These are phyloP conservation scores for Platichthys stellatus DNA, from an alignment of 2,113 vertebrate species.

Conservation along the genomic window DNA sequence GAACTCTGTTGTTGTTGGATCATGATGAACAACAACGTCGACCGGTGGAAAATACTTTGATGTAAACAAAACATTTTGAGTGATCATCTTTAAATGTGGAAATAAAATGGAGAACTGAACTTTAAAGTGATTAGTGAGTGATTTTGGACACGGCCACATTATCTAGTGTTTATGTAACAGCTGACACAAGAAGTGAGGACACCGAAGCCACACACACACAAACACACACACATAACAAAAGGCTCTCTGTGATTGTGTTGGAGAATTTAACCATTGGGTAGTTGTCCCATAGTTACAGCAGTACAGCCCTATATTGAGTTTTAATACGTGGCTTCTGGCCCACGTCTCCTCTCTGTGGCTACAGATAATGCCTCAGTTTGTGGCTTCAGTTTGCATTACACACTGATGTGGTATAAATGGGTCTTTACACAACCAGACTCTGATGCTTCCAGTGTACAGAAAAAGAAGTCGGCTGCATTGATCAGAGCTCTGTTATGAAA, in stretches of 20 bases:
- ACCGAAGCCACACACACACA: conserved; percentile 11
- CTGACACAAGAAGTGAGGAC: not conserved
- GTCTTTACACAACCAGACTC: conserved; percentile 9
- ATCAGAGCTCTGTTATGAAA: not conserved
- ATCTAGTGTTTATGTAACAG: conserved; percentile 43
- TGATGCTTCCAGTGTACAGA: not conserved
- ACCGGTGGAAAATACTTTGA: too few species aligned
- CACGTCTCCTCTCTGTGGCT: conserved; percentile 9
- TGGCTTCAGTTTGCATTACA: conserved; percentile 30
- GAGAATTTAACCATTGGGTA: conserved; percentile 5
- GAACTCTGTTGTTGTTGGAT: too few species aligned
- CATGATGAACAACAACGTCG: too few species aligned
- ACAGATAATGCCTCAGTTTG: conserved; percentile 13
- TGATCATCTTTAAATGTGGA: too few species aligned
- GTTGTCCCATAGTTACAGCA: not conserved
- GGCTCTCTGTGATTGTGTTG: conserved; percentile 5
- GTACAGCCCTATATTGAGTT: not conserved
- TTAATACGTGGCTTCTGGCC: not conserved
- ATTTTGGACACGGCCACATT: not conserved
- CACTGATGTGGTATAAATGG: conserved; percentile 28
- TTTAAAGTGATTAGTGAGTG: too few species aligned
- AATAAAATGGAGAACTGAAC: too few species aligned
- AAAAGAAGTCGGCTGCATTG: not conserved
- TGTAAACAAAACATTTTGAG: too few species aligned
- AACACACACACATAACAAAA: conserved; percentile 25